Base-by-base conservation (phyloP, 2,113 vertebrate genomes). In the Megaptera novaeangliae region DNA sequence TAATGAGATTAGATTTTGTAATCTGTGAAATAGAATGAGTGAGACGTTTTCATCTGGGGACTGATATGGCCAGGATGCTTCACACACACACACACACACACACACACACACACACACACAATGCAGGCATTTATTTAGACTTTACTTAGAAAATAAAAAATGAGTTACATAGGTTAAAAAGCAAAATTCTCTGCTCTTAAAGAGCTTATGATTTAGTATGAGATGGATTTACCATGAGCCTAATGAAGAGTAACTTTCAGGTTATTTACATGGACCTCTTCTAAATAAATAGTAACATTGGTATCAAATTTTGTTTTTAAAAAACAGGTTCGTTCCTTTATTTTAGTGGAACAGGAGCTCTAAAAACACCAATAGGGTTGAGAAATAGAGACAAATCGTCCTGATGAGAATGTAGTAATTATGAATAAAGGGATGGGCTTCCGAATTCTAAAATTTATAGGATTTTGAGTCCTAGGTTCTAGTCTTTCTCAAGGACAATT, bases 271-370 rank as follows among this genome's bases (percentile, higher is more conserved):
- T 2, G 44, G 61, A 81, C 0, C 18, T 17, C 31, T 94, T 82
- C 27, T 63, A 91, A 84, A 95, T 88, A 84, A 91, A 94, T 81
- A 90, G 44, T 91, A 20, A 92, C 34, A 69, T 10, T 94, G 8
- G 10, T 61, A 64, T 39, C 39, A 89, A 81, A 61, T 82, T 94
- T 91, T 81, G 27, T 78, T 59, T 78, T 77, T 95, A 25, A 11
- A 55, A 77, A 68, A 85, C 9, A 94, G 21, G 46, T 29, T 2
- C 7, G 64, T 92, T 41, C 55, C 6, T 92, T 89, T 61, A 41
- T 91, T 36, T 91, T 87, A 23, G 14, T 78, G 23, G 44, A n/a
- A 71, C 1, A 84, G 27, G 21, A 84, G 4, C 15, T 77, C 52
- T 94, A 31, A 88, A 94, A 75, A n/a, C 14, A 74, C 11, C 36